Percentiles rank a stretch among this genome's conserved stretches.
Evolutionary conservation across 2,113 vertebrate genomes (phyloP).

Genomic region (Oxyruncus cristatus): DNA sequence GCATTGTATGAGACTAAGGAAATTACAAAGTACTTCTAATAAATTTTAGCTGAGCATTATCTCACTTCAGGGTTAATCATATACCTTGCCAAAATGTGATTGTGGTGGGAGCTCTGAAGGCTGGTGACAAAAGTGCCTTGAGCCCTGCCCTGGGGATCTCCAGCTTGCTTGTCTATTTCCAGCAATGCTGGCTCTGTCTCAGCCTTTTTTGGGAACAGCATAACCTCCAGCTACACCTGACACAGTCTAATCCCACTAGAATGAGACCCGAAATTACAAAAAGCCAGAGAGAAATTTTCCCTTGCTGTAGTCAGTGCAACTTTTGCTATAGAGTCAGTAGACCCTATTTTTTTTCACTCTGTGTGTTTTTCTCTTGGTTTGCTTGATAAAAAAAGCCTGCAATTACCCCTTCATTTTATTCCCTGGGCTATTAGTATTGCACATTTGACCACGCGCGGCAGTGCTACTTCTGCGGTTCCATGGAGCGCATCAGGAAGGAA

Average conservation of each 20-base stretch:
- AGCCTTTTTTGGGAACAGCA: neutral
- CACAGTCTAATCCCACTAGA: neutral
- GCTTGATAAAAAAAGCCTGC: neutral
- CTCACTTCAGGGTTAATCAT: neutral
- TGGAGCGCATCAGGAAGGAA: neutral
- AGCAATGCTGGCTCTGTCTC: neutral
- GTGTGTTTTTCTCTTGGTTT: neutral
- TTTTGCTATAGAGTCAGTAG: neutral
- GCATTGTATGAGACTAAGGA: neutral
- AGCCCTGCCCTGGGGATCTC: neutral
- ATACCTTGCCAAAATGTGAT: neutral
- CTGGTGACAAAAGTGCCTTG: neutral
- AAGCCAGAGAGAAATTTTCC: neutral
- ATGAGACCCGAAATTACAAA: neutral
- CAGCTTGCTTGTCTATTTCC: neutral
- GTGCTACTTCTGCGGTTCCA: fast-evolving
- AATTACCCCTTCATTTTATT: neutral
- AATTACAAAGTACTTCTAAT: neutral
- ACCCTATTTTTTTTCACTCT: neutral
- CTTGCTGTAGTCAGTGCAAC: fast-evolving
- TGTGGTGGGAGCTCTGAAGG: neutral
- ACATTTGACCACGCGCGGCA: neutral
- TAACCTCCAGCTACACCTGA: neutral
- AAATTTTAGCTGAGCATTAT: neutral
- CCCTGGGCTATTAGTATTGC: neutral